Conservation (phyloP, 2,113 vertebrate species). For the Hippocampus zosterae region DNA sequence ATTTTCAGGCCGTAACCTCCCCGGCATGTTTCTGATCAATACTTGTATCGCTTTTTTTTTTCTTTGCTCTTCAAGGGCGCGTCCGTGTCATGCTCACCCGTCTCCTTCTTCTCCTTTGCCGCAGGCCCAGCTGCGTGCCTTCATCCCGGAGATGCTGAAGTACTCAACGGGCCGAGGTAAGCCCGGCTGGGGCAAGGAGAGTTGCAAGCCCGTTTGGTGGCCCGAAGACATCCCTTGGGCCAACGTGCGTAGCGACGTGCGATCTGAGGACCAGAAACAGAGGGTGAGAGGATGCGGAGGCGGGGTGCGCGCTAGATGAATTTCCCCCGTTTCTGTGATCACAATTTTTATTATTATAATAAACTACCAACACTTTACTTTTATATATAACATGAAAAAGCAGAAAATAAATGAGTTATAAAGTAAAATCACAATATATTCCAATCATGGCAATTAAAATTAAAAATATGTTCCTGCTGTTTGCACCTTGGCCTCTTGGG, state of each 20-base stretch:
- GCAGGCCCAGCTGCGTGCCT: slow-evolving; percentile 94
- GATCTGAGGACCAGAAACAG: slow-evolving; percentile 96
- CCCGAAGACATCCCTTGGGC: slow-evolving; percentile 98
- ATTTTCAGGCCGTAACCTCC: slow-evolving; percentile 45
- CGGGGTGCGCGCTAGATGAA: too few relatives aligned
- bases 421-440: too few relatives aligned
- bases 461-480: too few relatives aligned
- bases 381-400: too few relatives aligned
- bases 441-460: too few relatives aligned
- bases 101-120: background rate
- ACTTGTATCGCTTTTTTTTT: slow-evolving; percentile 12
- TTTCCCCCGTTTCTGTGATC: background rate
- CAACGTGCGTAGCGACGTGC: slow-evolving; percentile 95
- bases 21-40: slow-evolving; percentile 51
- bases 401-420: too few relatives aligned
- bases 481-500: too few relatives aligned
- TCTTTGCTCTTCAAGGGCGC: slow-evolving; percentile 42
- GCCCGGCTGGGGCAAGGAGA: slow-evolving; percentile 98
- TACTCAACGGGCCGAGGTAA: slow-evolving; percentile 96
- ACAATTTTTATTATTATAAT: background rate
- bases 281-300: slow-evolving; percentile 67
- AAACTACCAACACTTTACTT: too few relatives aligned
- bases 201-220: slow-evolving; percentile 98
- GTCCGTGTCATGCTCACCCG: slow-evolving; percentile 5
- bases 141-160: slow-evolving; percentile 99